These are phyloP conservation scores for Saccostrea cuccullata DNA, from an alignment of 1,140 invertebrate species.

Conservation along the genomic window DNA sequence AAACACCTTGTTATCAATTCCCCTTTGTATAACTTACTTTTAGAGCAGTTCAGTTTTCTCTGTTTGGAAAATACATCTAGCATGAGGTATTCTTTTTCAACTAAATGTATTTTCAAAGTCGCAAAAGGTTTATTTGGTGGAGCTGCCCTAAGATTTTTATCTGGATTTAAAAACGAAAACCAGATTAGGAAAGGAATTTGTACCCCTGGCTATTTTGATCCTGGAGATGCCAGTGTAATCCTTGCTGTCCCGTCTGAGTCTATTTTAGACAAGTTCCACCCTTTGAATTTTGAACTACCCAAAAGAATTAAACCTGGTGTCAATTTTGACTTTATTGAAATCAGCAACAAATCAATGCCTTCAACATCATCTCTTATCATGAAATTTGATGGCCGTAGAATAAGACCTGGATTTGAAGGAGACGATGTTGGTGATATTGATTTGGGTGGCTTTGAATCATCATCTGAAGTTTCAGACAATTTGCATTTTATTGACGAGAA, in stretches of 20 bases:
- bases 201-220: neutral
- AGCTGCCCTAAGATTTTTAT: no score
- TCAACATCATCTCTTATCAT: neutral
- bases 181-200: no score
- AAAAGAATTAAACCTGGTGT: neutral
- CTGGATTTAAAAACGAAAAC: no score
- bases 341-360: neutral
- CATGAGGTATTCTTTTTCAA: no score
- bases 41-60: no score
- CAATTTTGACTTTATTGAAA: neutral
- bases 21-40: no score
- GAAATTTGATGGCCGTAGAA: slow-evolving; percentile 1
- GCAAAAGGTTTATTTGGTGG: no score
- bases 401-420: neutral
- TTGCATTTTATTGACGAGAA: neutral
- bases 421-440: slow-evolving; percentile 2
- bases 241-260: neutral
- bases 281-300: neutral
- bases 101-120: no score
- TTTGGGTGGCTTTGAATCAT: neutral
- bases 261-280: neutral
- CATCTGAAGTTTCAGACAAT: neutral
- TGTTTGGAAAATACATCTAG: no score
- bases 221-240: neutral
- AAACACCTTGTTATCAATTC: no score